Conservation (phyloP, 2,113 vertebrate species). For the Cercocebus atys region DNA sequence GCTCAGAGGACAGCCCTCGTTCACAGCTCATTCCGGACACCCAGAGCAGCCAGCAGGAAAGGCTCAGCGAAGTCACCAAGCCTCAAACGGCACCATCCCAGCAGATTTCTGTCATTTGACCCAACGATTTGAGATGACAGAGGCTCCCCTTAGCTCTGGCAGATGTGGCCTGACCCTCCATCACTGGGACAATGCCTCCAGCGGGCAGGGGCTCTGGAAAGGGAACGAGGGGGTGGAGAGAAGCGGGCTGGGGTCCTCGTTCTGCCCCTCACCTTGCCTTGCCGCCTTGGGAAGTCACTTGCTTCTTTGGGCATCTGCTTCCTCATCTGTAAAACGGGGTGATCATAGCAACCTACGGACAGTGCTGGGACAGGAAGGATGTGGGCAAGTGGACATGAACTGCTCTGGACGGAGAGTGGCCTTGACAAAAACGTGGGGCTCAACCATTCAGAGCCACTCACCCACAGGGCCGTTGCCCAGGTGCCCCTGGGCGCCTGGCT, state of each 20-base stretch:
- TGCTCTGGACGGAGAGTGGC: not conserved
- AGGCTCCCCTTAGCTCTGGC: not conserved
- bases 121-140: rapidly evolving
- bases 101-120: rapidly evolving
- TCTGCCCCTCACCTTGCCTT: not conserved
- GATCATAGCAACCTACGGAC: not conserved
- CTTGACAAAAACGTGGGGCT: rapidly evolving
- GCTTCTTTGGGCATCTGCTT: not conserved
- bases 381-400: not conserved
- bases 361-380: rapidly evolving
- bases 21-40: not conserved
- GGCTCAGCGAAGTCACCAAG: not conserved
- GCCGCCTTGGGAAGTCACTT: too few species aligned
- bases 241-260: not conserved
- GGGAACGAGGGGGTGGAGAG: too few species aligned
- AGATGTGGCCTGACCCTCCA: not conserved
- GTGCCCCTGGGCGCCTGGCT: too few species aligned
- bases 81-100: not conserved
- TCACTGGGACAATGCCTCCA: not conserved
- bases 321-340: not conserved
- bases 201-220: not conserved
- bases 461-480: not conserved
- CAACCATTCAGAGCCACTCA: not conserved
- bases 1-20: not conserved
- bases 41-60: not conserved